Evolutionary conservation across 2,113 vertebrate species (phyloP).

Genomic region (Trogon melanurus): DNA sequence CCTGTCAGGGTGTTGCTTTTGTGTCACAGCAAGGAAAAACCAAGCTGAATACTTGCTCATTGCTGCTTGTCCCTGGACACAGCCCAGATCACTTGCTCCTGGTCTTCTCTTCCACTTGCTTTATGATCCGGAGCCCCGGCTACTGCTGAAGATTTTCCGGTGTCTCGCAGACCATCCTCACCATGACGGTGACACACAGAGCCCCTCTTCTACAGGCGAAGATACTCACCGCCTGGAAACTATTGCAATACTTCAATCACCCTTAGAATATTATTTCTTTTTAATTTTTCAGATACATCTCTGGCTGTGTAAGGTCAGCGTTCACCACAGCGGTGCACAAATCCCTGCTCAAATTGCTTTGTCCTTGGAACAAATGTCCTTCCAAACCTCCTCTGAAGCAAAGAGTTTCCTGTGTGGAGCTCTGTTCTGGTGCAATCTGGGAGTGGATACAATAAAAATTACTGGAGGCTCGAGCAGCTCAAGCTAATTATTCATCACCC

Average conservation of each 20-base stretch:
- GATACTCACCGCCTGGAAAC: neutral
- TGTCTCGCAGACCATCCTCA: neutral
- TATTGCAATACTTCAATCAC: accelerated
- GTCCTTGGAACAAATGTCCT: neutral
- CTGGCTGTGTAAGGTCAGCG: neutral
- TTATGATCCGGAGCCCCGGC: neutral
- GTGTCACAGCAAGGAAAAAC: neutral
- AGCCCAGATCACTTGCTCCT: neutral
- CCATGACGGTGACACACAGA: neutral
- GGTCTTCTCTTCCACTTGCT: neutral
- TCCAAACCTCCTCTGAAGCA: neutral
- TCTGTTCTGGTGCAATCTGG: neutral
- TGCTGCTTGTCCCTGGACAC: neutral
- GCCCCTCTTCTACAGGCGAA: neutral
- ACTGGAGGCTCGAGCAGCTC: neutral
- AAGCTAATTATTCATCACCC: accelerated
- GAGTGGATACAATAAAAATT: neutral
- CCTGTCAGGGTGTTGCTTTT: neutral
- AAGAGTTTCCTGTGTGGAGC: neutral
- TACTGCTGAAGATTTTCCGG: neutral
- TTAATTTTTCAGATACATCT: neutral
- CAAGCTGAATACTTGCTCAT: accelerated
- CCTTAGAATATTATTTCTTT: neutral
- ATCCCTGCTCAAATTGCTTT: neutral
- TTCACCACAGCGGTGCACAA: accelerated